A percentile compares a stretch with the other conserved stretches of the same genome.
Evolutionary conservation across 1,140 invertebrate genomes (phyloP).

Genomic region (Mylabris phalerata): DNA sequence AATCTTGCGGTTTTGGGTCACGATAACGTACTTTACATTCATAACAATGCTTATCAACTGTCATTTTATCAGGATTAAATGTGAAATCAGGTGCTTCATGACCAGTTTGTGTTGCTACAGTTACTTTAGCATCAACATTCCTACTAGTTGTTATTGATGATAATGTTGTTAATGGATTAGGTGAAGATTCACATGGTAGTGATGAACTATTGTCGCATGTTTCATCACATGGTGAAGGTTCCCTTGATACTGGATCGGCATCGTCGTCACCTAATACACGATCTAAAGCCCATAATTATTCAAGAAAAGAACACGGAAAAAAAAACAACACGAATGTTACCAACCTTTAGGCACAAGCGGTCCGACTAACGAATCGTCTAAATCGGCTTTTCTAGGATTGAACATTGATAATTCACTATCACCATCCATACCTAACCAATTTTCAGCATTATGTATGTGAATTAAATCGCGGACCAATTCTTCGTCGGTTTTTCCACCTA

Average conservation of each 20-base stretch:
- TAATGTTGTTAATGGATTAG: conserved; percentile 24
- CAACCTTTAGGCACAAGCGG: conserved; percentile 37
- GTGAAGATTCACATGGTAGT: conserved; percentile 25
- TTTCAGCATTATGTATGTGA: conserved; percentile 86
- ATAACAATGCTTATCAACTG: conserved; percentile 79
- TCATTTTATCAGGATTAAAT: conserved; percentile 69
- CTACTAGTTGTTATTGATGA: conserved; percentile 22
- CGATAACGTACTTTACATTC: conserved; percentile 86
- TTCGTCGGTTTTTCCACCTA: conserved; percentile 85
- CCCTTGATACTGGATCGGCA: conserved; percentile 52
- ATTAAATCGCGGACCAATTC: conserved; percentile 85
- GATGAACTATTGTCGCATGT: conserved; percentile 35
- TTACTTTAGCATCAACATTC: conserved; percentile 49
- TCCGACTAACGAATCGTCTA: conserved; percentile 50
- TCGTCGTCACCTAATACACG: conserved; percentile 47
- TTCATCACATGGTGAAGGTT: conserved; percentile 57
- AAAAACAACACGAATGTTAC: not conserved
- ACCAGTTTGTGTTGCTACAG: conserved; percentile 75
- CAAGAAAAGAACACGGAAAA: not conserved
- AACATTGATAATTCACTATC: conserved; percentile 76
- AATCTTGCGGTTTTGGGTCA: conserved; percentile 82
- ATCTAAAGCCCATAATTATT: conserved; percentile 17
- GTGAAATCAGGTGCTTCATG: conserved; percentile 61
- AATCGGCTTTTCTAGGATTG: conserved; percentile 57
- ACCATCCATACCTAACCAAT: conserved; percentile 86